Evolutionary conservation across 2,113 vertebrate species (phyloP), one percentile per base, ranked within the genome.

Genomic region (Misgurnus mizolepis): DNA sequence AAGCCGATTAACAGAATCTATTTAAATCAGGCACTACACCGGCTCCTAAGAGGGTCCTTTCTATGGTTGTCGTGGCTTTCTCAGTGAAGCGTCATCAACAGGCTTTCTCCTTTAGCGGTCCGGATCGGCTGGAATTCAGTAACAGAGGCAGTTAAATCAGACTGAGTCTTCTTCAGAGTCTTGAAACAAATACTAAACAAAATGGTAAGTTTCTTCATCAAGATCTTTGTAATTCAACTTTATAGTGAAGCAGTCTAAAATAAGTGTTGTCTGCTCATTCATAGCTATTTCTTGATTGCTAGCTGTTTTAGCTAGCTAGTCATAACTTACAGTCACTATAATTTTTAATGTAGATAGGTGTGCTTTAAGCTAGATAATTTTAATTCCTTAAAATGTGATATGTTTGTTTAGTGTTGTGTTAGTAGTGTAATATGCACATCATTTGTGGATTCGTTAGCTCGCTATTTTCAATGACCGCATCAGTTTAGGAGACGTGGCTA

Each of bases 1-100:
- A 41, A 27, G 4, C 2, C 4, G 14, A 6, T 17, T 11, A 1
- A 18, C 11, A 2, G 4, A 3, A 1, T 47, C 2, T 9, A 5
- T 69, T 80, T 18, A 10, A n/a, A 7, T 79, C 89, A 90, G 92
- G 93, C 91, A 22, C 82, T 68, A 0, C 4, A 22, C 6, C 62
- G 88, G 15, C 85, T 4, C 40, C 83, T 85, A 6, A 6, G 0
- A 18, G 43, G 92, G 91, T 87, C 92, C 84, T 91, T 43, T 49
- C 34, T 72, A 86, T 71, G 78, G 91, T 87, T 86, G 90, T 93
- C 93, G 92, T 94, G 93, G 92, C 92, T 89, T 91, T 93, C 89
- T 89, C 80, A 87, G 88, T 79, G 67, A 5, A 56, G 70, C 91
- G 91, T 93, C 89, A 92, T 87, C 90, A 69, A 75, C 84, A 73